phyloP scores from a whole-genome alignment of 2,888 invertebrate species.

The Drosophila sordidapex region DNA sequence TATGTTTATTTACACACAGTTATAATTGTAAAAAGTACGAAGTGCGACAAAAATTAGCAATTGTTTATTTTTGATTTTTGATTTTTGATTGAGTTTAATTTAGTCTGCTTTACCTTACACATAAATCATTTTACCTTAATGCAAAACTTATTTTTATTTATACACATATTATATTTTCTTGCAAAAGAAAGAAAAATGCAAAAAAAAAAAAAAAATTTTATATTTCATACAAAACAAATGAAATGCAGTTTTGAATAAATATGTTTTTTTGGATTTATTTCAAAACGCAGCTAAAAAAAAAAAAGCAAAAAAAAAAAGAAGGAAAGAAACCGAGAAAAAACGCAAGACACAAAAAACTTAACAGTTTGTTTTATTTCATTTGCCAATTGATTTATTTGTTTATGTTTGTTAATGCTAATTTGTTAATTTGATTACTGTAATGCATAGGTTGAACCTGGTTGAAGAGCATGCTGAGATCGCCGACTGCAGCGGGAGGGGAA shows the following conservation, averaged over 20 bases:
- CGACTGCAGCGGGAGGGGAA: neutral
- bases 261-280: conserved; percentile 84
- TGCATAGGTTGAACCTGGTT: neutral
- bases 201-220: conserved; percentile 51
- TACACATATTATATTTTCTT: conserved; percentile 41
- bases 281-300: conserved; percentile 79
- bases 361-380: conserved; percentile 63
- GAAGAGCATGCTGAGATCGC: conserved; percentile 22
- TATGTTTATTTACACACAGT: conserved; percentile 34
- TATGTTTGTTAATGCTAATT: conserved; percentile 2
- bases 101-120: conserved; percentile 48
- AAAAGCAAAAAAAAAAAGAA: conserved; percentile 40
- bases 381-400: conserved; percentile 7
- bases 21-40: conserved; percentile 32
- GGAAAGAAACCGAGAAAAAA: conserved; percentile 55
- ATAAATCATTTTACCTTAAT: conserved; percentile 44
- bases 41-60: conserved; percentile 33
- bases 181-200: conserved; percentile 47
- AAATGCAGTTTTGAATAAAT: conserved; percentile 83
- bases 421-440: neutral
- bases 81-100: conserved; percentile 55
- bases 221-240: conserved; percentile 41
- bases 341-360: conserved; percentile 60
- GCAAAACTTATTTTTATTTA: conserved; percentile 59
- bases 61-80: conserved; percentile 45